These are phyloP conservation scores for Drosophila oshimai DNA, from an alignment of 1,140 invertebrate genomes.

Conservation along the genomic window DNA sequence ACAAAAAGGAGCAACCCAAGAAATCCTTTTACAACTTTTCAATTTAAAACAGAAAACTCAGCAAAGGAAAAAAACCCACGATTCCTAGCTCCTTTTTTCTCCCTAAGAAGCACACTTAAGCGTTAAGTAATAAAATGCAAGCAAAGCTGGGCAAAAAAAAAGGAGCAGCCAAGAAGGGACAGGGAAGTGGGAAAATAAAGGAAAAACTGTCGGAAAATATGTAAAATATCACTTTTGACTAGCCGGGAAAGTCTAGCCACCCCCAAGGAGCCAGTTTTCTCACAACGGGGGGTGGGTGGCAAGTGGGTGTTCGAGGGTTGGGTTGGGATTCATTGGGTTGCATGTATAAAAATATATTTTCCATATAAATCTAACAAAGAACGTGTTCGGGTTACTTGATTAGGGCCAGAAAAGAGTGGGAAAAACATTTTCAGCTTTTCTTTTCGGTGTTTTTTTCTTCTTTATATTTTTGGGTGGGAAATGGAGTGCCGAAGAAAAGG, in stretches of 20 bases:
- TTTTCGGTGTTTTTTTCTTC: background rate
- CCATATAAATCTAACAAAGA: conserved; percentile 80
- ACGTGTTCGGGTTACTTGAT: conserved; percentile 80
- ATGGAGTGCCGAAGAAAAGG: conserved; percentile 18
- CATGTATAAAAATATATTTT: conserved; percentile 80
- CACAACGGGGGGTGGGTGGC: conserved; percentile 20
- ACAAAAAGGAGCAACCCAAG: conserved; percentile 18
- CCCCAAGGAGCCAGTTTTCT: conserved; percentile 54
- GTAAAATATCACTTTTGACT: conserved; percentile 77
- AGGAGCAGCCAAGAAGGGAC: conserved; percentile 27
- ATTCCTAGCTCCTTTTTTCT: background rate
- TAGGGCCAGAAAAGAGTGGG: conserved; percentile 62
- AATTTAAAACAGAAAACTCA: conserved; percentile 60
- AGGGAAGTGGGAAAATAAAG: conserved; percentile 13
- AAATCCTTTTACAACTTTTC: conserved; percentile 70
- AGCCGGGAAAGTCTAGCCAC: conserved; percentile 58
- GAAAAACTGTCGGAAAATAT: conserved; percentile 53
- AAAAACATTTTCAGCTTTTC: conserved; percentile 19
- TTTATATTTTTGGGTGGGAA: background rate
- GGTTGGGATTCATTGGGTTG: conserved; percentile 41
- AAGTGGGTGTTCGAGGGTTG: background rate
- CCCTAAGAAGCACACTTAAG: conserved; percentile 64
- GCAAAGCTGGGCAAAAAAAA: conserved; percentile 64
- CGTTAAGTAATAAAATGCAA: conserved; percentile 79
- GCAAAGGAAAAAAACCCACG: conserved; percentile 13